These are phyloP conservation scores for Perdita meconis DNA, from an alignment of 2,888 invertebrate genomes.

Conservation along the genomic window DNA sequence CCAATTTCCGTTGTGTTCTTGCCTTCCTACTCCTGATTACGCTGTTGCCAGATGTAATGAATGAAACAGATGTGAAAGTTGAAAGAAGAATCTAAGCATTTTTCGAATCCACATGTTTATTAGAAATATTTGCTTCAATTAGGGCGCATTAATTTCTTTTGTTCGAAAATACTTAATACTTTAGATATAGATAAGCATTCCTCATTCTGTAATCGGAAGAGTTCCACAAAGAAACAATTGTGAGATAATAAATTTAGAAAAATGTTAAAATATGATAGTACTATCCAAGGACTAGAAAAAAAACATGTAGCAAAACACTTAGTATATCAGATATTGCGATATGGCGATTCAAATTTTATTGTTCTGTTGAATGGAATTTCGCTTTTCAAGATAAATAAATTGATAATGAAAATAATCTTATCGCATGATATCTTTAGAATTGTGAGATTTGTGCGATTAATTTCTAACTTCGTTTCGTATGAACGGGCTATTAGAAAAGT, in stretches of 20 bases:
- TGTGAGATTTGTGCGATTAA: conserved; percentile 10
- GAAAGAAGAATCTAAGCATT: conserved; percentile 62
- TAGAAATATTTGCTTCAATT: neutral
- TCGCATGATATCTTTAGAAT: conserved; percentile 13
- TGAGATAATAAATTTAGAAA: too few species aligned
- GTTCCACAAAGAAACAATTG: too few species aligned
- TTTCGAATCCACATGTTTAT: conserved; percentile 11
- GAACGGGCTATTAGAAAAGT: conserved; percentile 64
- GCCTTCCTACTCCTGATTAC: conserved; percentile 54
- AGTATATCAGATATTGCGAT: too few species aligned
- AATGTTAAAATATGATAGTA: too few species aligned
- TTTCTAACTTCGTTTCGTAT: conserved; percentile 15
- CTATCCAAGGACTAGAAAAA: too few species aligned
- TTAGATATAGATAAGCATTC: neutral
- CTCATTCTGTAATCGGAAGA: too few species aligned
- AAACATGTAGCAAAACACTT: too few species aligned
- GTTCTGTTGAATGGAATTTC: neutral
- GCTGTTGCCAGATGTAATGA: conserved; percentile 63
- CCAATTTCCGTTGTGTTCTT: conserved; percentile 61
- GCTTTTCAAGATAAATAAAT: neutral
- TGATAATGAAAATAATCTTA: conserved; percentile 14
- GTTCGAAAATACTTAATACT: neutral
- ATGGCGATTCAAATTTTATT: neutral
- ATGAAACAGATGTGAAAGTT: conserved; percentile 79
- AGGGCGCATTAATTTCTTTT: neutral